Conservation (phyloP, 2,888 invertebrate genomes). For the Fragum fragum region DNA sequence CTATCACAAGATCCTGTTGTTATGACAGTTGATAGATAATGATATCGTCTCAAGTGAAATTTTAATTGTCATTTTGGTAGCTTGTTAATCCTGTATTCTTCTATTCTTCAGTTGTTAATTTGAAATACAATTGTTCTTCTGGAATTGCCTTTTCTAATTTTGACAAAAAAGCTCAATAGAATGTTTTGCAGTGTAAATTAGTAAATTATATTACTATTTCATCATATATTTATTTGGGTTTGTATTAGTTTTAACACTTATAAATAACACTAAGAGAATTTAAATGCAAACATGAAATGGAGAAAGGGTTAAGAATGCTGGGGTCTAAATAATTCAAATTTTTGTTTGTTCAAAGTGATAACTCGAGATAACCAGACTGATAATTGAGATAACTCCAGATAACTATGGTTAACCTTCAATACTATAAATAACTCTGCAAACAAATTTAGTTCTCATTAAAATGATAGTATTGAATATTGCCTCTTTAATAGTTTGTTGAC, state of each 20-base stretch:
- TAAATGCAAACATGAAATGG: too few relatives aligned
- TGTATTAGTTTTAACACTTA: too few relatives aligned
- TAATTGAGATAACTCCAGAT: constrained; percentile 9
- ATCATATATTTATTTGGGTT: too few relatives aligned
- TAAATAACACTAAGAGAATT: too few relatives aligned
- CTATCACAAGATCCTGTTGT: constrained; percentile 1
- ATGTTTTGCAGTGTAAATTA: too few relatives aligned
- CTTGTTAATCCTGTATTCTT: constrained; percentile 1
- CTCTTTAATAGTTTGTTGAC: not conserved
- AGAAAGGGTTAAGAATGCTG: not conserved
- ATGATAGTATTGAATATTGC: not conserved
- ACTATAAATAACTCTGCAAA: constrained; percentile 12
- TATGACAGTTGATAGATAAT: constrained; percentile 11
- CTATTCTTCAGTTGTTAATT: not conserved
- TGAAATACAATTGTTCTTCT: too few relatives aligned
- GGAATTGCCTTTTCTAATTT: too few relatives aligned
- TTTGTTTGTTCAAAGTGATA: constrained; percentile 8
- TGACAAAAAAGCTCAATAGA: too few relatives aligned
- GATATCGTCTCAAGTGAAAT: not conserved
- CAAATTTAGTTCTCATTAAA: not conserved
- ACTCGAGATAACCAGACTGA: constrained; percentile 14
- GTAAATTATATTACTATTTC: too few relatives aligned
- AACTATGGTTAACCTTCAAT: not conserved
- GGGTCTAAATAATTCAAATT: constrained; percentile 27
- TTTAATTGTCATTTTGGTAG: not conserved